phyloP scores from a whole-genome alignment of 2,113 vertebrate species.

The Lagopus leucura region DNA sequence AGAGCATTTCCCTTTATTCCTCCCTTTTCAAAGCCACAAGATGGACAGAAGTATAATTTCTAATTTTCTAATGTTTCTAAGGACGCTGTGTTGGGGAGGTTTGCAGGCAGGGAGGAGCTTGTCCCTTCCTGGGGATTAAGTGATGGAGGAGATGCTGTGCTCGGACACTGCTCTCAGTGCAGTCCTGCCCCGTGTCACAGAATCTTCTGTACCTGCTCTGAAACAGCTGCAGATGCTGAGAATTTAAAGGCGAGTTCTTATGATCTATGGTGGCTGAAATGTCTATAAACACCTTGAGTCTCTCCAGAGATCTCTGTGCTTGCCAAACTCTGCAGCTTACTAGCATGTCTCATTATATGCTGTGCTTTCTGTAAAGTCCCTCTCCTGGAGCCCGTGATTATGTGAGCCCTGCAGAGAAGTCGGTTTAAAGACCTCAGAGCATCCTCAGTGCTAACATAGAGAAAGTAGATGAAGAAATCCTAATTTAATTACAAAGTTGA shows the following conservation, averaged over 20 bases:
- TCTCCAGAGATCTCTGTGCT: neutral
- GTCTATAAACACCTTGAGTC: slow-evolving; percentile 58
- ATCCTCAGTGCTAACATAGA: neutral
- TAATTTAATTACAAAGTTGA: neutral
- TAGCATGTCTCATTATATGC: neutral
- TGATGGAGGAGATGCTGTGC: neutral
- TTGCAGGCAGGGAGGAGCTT: neutral
- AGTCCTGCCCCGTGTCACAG: neutral
- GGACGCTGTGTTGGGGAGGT: neutral
- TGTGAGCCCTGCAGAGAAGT: slow-evolving; percentile 4
- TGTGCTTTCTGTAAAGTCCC: neutral
- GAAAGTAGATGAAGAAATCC: neutral
- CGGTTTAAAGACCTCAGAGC: slow-evolving; percentile 1
- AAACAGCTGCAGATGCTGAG: slow-evolving; percentile 2
- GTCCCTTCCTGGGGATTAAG: neutral
- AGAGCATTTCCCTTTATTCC: neutral
- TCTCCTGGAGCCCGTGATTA: slow-evolving; percentile 15
- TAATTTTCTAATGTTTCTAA: neutral
- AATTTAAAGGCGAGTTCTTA: neutral
- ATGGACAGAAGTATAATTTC: neutral
- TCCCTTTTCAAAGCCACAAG: neutral
- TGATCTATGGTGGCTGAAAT: neutral
- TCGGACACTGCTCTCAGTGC: neutral
- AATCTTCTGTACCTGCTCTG: neutral
- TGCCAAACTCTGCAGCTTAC: slow-evolving; percentile 19